Evolutionary conservation across 2,797 vertebrate species (phyloP).

Genomic region (Aratinga solstitialis): DNA sequence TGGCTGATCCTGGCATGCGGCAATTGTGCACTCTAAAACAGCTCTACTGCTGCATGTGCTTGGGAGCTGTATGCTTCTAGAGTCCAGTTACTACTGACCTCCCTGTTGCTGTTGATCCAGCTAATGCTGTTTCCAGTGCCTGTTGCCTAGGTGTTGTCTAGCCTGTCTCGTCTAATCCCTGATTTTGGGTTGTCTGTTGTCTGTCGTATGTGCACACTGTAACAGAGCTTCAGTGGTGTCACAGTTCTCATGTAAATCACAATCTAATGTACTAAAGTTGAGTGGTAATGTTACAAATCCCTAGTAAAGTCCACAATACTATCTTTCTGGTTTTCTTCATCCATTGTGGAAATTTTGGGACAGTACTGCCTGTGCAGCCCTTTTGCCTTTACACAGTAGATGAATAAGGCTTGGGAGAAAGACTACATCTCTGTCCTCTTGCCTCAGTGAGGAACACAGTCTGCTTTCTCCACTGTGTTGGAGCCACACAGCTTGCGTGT

Average conservation of each 20-base stretch:
- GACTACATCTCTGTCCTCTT: not conserved
- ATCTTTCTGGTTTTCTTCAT: not conserved
- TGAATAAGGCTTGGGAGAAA: not conserved
- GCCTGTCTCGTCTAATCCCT: not conserved
- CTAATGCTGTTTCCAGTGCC: not conserved
- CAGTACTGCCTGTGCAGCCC: not conserved
- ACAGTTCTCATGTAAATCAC: not conserved
- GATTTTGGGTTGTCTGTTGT: not conserved
- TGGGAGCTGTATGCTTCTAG: not conserved
- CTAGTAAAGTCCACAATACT: not conserved
- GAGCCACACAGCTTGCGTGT: not conserved
- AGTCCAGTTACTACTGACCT: not conserved
- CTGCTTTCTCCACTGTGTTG: rapidly evolving
- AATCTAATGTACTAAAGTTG: not conserved
- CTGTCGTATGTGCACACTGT: not conserved
- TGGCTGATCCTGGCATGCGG: not conserved
- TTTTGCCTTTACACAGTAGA: not conserved
- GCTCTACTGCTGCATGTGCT: not conserved
- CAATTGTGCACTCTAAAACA: not conserved
- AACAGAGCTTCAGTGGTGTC: not conserved
- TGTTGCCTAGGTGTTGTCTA: not conserved
- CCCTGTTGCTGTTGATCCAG: not conserved
- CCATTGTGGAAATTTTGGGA: not conserved
- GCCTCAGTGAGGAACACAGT: not conserved
- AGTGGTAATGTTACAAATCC: not conserved